A percentile compares a stretch with the other conserved stretches of the same genome.
These are phyloP conservation scores for Sinocyclocheilus grahami DNA, from an alignment of 2,113 vertebrate genomes.

Conservation along the genomic window DNA sequence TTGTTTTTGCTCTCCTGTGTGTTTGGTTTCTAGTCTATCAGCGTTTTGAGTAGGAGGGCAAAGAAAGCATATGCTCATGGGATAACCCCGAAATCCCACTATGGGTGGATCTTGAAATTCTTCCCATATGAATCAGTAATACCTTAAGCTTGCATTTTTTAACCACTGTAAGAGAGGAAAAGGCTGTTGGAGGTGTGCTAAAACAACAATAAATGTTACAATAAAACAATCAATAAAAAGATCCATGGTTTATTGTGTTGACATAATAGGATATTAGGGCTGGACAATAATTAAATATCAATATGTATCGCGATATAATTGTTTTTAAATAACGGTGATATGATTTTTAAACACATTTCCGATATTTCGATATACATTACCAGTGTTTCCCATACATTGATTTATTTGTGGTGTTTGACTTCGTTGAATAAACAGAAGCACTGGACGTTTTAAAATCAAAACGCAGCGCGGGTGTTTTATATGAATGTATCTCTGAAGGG, in stretches of 20 bases:
- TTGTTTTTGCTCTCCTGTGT: constrained; percentile 56
- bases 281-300: too few species aligned
- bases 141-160: constrained; percentile 7
- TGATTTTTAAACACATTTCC: too few species aligned
- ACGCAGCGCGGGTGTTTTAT: too few species aligned
- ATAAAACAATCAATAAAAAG: background rate
- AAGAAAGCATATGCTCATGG: constrained; percentile 50
- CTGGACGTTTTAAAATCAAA: too few species aligned
- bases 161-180: background rate
- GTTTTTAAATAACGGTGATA: too few species aligned
- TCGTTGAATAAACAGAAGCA: too few species aligned
- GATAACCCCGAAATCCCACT: background rate
- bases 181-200: background rate
- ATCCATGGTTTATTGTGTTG: background rate
- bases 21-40: constrained; percentile 34
- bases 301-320: too few species aligned
- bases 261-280: background rate
- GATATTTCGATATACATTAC: too few species aligned
- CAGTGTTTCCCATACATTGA: too few species aligned
- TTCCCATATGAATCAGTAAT: constrained; percentile 40
- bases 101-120: constrained; percentile 35
- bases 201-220: background rate
- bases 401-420: too few species aligned
- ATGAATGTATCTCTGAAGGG: too few species aligned
- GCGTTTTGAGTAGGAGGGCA: constrained; percentile 54